These are phyloP conservation scores for Sminthurides aquaticus DNA, from an alignment of 2,888 invertebrate species.

Conservation along the genomic window DNA sequence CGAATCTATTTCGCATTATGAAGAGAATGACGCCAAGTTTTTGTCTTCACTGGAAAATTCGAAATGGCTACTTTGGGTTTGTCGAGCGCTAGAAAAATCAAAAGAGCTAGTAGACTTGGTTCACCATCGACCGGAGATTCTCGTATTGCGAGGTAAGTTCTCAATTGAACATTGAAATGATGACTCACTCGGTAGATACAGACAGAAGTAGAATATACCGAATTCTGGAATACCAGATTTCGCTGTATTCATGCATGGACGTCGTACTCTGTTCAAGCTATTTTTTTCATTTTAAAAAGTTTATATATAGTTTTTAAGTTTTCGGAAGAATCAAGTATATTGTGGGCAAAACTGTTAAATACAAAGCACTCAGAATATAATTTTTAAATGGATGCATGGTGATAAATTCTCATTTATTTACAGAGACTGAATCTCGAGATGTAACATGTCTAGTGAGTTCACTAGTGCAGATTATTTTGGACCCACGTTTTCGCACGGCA, in stretches of 20 bases:
- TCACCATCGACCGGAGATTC: constrained; percentile 54
- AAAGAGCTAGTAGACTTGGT: constrained; percentile 63
- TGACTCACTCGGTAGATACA: too few species aligned
- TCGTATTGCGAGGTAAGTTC: constrained; percentile 73
- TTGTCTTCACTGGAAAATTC: constrained; percentile 68
- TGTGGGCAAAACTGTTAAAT: too few species aligned
- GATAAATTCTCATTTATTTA: constrained; percentile 34
- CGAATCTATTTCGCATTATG: constrained; percentile 41
- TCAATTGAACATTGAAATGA: too few species aligned
- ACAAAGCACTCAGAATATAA: too few species aligned
- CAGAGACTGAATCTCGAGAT: constrained; percentile 75
- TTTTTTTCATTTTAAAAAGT: too few species aligned
- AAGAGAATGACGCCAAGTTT: constrained; percentile 63
- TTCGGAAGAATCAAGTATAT: too few species aligned
- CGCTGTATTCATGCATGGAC: too few species aligned
- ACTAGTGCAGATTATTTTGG: constrained; percentile 76
- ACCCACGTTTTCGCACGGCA: constrained; percentile 72
- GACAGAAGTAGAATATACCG: too few species aligned
- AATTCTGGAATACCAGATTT: too few species aligned
- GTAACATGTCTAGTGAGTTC: constrained; percentile 78
- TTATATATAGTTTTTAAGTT: too few species aligned
- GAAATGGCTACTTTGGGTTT: constrained; percentile 77
- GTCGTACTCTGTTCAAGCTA: too few species aligned
- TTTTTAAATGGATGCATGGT: too few species aligned
- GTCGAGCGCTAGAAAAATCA: constrained; percentile 66